Evolutionary conservation across 2,113 vertebrate genomes (phyloP), one percentile per base, ranked within the genome.

Genomic region (Guaruba guarouba): DNA sequence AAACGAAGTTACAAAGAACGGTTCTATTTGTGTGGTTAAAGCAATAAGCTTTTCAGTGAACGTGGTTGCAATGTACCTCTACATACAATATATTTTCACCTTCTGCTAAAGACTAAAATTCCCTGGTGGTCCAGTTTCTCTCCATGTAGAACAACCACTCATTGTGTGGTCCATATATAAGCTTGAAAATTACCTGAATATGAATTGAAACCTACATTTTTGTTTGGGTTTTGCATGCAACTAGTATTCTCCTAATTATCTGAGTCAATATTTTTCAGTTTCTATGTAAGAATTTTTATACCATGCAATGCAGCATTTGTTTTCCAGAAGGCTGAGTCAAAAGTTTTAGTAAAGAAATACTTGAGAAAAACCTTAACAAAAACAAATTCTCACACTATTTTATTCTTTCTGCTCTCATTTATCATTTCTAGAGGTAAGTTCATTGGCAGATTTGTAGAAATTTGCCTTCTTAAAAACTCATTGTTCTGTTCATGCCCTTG

Each of bases 21-120:
- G 28, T 85, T 92, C 66, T 92, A 44, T 95, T 92, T 84, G 77
- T 77, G 83, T 84, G 91, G 43, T 41, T 86, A 68, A 92, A 89
- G 81, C 63, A 80, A 29, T 54, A 44, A 37, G 46, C 10, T 87
- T 73, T 95, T 82, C 86, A 55, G 88, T 76, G 73, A 92, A 68
- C 61, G 77, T 43, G 12, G 22, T 78, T 85, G 90, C 68, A 75
- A 61, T 77, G 18, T 69, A 87, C 82, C 29, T 89, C 73, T 70
- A 49, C 57, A 59, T 46, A 46, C n/a, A 92, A 57, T 63, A 24
- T 77, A 82, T 93, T 93, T 70, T 68, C 3, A 1, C 35, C 76
- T 97, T 95, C 82, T 35, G 41, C 86, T 49, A n/a, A 76, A 94
- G 75, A 87, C 82, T 93, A 73, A 83, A 95, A 96, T 88, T 91